Conservation (phyloP, 2,797 vertebrate species). For the Pteronotus mesoamericanus region DNA sequence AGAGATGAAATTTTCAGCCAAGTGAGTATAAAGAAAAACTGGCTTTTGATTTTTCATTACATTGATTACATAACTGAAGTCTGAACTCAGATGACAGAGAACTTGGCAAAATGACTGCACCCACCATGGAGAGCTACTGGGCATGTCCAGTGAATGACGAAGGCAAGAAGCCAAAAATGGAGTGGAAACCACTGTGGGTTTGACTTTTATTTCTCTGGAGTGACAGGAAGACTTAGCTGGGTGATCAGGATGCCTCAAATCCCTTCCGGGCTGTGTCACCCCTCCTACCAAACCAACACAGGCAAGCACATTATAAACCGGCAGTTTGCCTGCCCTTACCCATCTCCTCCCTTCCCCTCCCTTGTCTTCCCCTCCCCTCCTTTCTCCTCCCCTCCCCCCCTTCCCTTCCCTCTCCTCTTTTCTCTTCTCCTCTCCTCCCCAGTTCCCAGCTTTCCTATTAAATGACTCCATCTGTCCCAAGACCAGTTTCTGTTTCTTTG, state of each 20-base stretch:
- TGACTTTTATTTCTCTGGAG: background rate
- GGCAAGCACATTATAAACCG: background rate
- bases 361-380: rapidly evolving
- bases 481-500: background rate
- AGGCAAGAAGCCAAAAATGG: background rate
- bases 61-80: background rate
- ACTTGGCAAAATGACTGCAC: background rate
- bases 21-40: background rate
- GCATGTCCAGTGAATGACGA: background rate
- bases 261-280: rapidly evolving
- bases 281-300: rapidly evolving
- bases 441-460: background rate
- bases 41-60: background rate
- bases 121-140: background rate
- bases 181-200: background rate
- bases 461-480: background rate
- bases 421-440: too few relatives aligned
- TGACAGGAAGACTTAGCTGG: background rate
- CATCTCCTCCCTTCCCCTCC: rapidly evolving
- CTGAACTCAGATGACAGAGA: background rate
- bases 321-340: rapidly evolving
- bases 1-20: background rate
- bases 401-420: too few relatives aligned
- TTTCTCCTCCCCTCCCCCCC: too few relatives aligned
- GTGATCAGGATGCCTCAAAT: background rate